These are phyloP conservation scores for Protosalanx chinensis DNA, from an alignment of 2,797 vertebrate genomes.

Conservation along the genomic window DNA sequence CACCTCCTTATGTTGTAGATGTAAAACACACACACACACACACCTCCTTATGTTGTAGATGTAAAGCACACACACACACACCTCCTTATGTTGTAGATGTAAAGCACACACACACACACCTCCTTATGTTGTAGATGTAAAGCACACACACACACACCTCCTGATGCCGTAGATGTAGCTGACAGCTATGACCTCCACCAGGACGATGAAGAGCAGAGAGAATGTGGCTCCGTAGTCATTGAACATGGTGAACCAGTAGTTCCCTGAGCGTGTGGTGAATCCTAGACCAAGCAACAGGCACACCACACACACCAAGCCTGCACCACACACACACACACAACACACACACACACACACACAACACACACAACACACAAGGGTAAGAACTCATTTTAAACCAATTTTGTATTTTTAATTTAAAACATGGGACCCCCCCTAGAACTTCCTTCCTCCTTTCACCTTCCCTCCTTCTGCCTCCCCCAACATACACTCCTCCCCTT, in stretches of 20 bases:
- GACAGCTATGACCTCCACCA: constrained; percentile 81
- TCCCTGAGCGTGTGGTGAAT: constrained; percentile 86
- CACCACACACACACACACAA: fast-evolving
- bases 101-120: too few species aligned
- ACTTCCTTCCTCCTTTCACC: too few species aligned
- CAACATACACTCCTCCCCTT: too few species aligned
- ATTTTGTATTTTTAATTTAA: too few species aligned
- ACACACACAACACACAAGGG: neutral
- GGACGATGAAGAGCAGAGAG: constrained; percentile 86
- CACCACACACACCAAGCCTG: constrained; percentile 81
- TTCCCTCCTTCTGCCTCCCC: too few species aligned
- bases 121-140: too few species aligned
- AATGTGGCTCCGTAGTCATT: constrained; percentile 88
- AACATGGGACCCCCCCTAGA: too few species aligned
- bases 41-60: too few species aligned
- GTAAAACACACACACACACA: too few species aligned
- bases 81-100: too few species aligned
- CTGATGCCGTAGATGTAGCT: constrained; percentile 86
- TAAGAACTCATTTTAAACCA: neutral
- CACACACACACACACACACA: neutral
- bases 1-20: too few species aligned
- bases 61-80: too few species aligned
- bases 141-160: constrained; percentile 69
- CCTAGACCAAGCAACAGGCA: constrained; percentile 80
- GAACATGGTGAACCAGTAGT: constrained; percentile 94